Percentiles rank a stretch among this genome's conserved stretches.
Evolutionary conservation across 2,888 invertebrate genomes (phyloP).

Genomic region (Chymomyza amoena): DNA sequence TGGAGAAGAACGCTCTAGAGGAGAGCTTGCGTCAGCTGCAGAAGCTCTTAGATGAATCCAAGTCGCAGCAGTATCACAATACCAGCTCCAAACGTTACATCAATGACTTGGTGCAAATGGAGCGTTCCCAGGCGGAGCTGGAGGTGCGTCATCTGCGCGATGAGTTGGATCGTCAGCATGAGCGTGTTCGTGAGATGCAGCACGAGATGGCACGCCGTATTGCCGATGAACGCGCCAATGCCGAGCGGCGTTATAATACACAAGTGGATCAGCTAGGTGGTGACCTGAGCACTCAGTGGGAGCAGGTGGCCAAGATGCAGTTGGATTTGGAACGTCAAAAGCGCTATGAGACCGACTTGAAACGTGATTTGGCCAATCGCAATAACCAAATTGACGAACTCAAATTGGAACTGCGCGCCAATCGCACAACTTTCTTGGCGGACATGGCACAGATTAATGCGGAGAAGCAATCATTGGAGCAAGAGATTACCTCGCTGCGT

Average conservation of each 20-base stretch:
- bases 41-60: conserved; percentile 82
- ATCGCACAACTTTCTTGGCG: conserved; percentile 85
- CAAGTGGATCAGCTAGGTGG: conserved; percentile 89
- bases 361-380: conserved; percentile 88
- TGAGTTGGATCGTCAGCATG: conserved; percentile 88
- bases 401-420: conserved; percentile 88
- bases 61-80: conserved; percentile 78
- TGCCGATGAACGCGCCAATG: conserved; percentile 85
- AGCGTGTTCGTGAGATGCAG: conserved; percentile 86
- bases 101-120: conserved; percentile 88
- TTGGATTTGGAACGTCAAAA: conserved; percentile 89
- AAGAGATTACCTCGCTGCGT: conserved; percentile 87
- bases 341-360: conserved; percentile 86
- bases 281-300: conserved; percentile 89
- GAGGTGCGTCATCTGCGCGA: conserved; percentile 88
- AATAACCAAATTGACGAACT: conserved; percentile 87
- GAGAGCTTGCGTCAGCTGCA: conserved; percentile 85
- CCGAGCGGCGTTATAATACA: conserved; percentile 86
- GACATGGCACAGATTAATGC: conserved; percentile 87
- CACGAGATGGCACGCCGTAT: conserved; percentile 87
- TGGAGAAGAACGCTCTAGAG: conserved; percentile 85
- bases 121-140: conserved; percentile 86
- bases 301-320: conserved; percentile 87
- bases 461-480: conserved; percentile 88
- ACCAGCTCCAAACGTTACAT: conserved; percentile 82